phyloP scores from a whole-genome alignment of 2,888 invertebrate species.

The Theodoxus fluviatilis region DNA sequence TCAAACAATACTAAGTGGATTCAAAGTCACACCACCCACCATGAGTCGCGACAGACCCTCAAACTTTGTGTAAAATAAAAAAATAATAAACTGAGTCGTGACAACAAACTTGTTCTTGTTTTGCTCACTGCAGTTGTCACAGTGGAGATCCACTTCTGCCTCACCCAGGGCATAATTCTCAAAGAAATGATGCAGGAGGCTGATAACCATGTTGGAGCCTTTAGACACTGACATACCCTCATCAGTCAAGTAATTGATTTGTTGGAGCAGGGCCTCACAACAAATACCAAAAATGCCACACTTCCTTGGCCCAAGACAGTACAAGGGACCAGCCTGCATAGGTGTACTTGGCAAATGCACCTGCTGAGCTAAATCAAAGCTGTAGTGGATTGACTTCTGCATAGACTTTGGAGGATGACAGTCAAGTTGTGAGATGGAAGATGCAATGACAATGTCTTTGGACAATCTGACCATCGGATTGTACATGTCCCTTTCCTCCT shows the following conservation, averaged over 20 bases:
- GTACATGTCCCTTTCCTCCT: no score
- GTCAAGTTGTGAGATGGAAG: no score
- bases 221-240: slow-evolving; percentile 32
- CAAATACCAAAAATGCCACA: slow-evolving; percentile 41
- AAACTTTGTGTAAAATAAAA: no score
- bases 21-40: no score
- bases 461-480: no score
- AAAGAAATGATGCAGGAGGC: slow-evolving; percentile 30
- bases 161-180: slow-evolving; percentile 29
- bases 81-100: no score
- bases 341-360: slow-evolving; percentile 39
- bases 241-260: slow-evolving; percentile 39
- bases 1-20: no score
- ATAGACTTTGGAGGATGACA: no score
- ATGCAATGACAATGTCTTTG: no score
- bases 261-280: slow-evolving; percentile 32
- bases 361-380: slow-evolving; percentile 43
- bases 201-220: slow-evolving; percentile 28
- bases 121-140: slow-evolving; percentile 27
- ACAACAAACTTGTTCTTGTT: slow-evolving; percentile 32
- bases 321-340: slow-evolving; percentile 43
- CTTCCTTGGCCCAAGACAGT: slow-evolving; percentile 40
- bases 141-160: slow-evolving; percentile 19
- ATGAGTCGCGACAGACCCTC: no score
- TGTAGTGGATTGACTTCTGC: slow-evolving; percentile 30